phyloP scores from a whole-genome alignment of 2,797 vertebrate genomes.

The Carapus acus region DNA sequence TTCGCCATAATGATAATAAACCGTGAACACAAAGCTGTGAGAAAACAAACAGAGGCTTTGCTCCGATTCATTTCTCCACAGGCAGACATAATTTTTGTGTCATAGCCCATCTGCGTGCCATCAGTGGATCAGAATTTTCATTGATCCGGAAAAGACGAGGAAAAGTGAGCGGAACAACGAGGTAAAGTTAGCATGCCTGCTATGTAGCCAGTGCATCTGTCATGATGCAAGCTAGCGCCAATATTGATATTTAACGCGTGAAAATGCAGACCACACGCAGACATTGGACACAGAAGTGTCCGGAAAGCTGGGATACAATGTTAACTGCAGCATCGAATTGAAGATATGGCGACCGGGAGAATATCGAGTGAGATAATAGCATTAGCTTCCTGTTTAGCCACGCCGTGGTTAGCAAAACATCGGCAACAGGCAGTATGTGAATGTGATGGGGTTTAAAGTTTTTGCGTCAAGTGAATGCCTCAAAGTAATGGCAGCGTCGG shows the following conservation, averaged over 20 bases:
- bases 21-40: slow-evolving; percentile 61
- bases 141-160: slow-evolving; percentile 22
- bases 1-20: slow-evolving; percentile 80
- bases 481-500: accelerated
- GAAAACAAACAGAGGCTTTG: slow-evolving; percentile 36
- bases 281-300: background rate
- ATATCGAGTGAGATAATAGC: slow-evolving; percentile 2
- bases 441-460: background rate
- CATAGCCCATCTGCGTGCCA: background rate
- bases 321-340: background rate
- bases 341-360: background rate
- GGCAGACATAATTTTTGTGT: background rate
- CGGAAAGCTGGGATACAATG: background rate
- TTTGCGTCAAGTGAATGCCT: background rate
- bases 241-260: background rate
- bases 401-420: slow-evolving; percentile 37
- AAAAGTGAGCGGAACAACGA: slow-evolving; percentile 56
- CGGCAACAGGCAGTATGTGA: slow-evolving; percentile 47
- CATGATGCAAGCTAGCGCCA: slow-evolving; percentile 31
- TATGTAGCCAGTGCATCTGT: slow-evolving; percentile 44
- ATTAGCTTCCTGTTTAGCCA: slow-evolving; percentile 51
- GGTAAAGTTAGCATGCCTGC: slow-evolving; percentile 66
- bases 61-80: slow-evolving; percentile 15
- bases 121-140: slow-evolving; percentile 10
- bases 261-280: background rate